These are phyloP conservation scores for Pardalotus punctatus DNA, from an alignment of 2,113 vertebrate species.

Conservation along the genomic window DNA sequence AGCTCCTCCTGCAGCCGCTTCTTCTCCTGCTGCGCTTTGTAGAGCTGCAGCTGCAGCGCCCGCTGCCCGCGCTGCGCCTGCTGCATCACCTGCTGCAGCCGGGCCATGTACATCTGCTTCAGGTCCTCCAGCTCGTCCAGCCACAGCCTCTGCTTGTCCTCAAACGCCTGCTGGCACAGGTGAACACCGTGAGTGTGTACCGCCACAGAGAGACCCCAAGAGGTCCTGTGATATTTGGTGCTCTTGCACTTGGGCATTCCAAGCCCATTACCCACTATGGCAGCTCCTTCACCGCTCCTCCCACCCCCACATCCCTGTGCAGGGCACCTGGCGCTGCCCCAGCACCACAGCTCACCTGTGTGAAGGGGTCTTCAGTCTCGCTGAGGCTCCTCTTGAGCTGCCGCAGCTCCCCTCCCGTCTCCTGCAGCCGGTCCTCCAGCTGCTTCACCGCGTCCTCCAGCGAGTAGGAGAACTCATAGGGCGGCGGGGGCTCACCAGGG, in stretches of 20 bases:
- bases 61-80: conserved; percentile 91
- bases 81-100: conserved; percentile 92
- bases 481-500: conserved; percentile 82
- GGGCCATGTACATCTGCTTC: conserved; percentile 87
- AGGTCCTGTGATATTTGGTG: neutral
- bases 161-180: conserved; percentile 79
- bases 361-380: conserved; percentile 88
- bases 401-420: conserved; percentile 87
- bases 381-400: conserved; percentile 91
- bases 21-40: conserved; percentile 92
- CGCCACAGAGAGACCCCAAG: neutral
- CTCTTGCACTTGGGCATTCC: rapidly evolving
- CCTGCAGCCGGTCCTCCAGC: conserved; percentile 86
- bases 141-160: conserved; percentile 94
- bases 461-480: conserved; percentile 88
- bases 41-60: conserved; percentile 89
- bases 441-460: conserved; percentile 87
- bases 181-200: neutral
- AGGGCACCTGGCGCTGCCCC: neutral
- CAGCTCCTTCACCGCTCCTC: neutral
- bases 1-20: conserved; percentile 88
- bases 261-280: rapidly evolving
- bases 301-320: neutral
- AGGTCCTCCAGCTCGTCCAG: conserved; percentile 91
- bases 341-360: conserved; percentile 76